These are phyloP conservation scores for Carassius gibelio DNA, from an alignment of 2,113 vertebrate species.

Conservation along the genomic window DNA sequence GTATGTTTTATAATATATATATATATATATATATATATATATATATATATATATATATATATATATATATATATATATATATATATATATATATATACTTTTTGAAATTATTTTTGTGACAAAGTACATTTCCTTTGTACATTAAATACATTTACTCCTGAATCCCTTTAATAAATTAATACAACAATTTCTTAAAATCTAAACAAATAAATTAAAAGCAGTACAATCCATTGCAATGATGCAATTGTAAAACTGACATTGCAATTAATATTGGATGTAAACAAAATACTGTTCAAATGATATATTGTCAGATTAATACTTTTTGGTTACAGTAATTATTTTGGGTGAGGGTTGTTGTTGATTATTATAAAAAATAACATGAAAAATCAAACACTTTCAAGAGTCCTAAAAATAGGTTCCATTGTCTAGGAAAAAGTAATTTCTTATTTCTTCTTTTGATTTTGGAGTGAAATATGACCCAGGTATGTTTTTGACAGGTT, in stretches of 20 bases:
- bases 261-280: background rate
- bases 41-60: no score
- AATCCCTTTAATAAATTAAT: no score
- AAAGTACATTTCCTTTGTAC: no score
- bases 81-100: no score
- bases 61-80: no score
- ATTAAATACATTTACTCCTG: no score
- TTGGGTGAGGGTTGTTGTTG: background rate
- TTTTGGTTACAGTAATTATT: background rate
- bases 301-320: background rate
- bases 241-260: background rate
- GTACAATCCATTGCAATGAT: background rate
- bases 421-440: background rate
- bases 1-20: no score
- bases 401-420: background rate
- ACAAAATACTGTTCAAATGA: background rate
- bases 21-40: no score
- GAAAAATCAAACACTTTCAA: background rate
- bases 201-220: no score
- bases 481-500: background rate
- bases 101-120: no score
- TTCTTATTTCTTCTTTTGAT: background rate
- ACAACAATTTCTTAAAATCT: no score
- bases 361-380: background rate
- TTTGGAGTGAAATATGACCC: background rate